phyloP scores from a whole-genome alignment of 2,113 vertebrate species.

The Oreotrochilus melanogaster region DNA sequence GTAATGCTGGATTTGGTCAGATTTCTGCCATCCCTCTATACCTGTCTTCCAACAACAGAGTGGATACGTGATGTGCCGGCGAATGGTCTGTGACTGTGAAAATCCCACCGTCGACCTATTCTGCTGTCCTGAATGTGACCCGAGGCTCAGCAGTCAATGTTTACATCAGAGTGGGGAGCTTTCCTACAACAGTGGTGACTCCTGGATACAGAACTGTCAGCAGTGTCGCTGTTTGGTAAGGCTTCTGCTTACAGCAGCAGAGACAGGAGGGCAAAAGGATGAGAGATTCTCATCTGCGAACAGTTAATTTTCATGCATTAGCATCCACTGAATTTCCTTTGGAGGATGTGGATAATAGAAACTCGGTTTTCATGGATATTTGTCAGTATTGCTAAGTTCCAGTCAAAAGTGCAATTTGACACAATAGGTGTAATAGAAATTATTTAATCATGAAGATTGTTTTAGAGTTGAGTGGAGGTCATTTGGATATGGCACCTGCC shows the following conservation, averaged over 20 bases:
- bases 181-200: slow-evolving; percentile 92
- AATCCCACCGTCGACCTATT: slow-evolving; percentile 96
- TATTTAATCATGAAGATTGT: background rate
- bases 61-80: slow-evolving; percentile 93
- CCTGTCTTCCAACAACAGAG: slow-evolving; percentile 76
- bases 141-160: slow-evolving; percentile 93
- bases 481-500: background rate
- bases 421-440: background rate
- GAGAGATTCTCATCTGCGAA: background rate
- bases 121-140: slow-evolving; percentile 97
- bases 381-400: background rate
- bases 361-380: background rate
- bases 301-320: background rate
- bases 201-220: slow-evolving; percentile 95
- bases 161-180: slow-evolving; percentile 92
- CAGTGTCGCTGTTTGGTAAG: slow-evolving; percentile 97
- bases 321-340: background rate
- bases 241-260: background rate
- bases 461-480: background rate
- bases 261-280: background rate
- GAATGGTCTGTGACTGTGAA: slow-evolving; percentile 99
- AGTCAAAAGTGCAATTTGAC: background rate
- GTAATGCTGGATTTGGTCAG: background rate
- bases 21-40: background rate
- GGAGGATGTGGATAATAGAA: background rate